Percentiles rank a stretch among this genome's conserved stretches.
Evolutionary conservation across 2,888 invertebrate species (phyloP).

Genomic region (Neoaliturus tenellus): DNA sequence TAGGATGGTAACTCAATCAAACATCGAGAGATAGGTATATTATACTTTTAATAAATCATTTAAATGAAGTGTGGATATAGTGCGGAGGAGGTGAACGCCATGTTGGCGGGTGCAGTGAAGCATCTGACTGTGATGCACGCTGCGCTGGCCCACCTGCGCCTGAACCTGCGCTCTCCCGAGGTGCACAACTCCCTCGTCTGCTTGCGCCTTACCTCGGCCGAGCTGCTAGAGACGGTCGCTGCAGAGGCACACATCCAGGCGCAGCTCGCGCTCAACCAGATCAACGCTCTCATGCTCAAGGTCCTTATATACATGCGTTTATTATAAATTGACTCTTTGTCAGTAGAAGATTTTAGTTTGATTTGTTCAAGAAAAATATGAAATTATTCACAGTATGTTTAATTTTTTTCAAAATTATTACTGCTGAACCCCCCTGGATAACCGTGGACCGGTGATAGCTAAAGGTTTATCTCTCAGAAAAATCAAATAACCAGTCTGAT

Average conservation of each 20-base stretch:
- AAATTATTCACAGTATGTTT: background rate
- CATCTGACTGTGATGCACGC: constrained; percentile 47
- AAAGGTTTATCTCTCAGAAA: too few species aligned
- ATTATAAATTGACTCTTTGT: background rate
- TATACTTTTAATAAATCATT: too few species aligned
- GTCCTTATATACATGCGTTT: too few species aligned
- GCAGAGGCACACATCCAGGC: constrained; percentile 40
- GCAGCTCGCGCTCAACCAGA: constrained; percentile 40
- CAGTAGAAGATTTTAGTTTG: background rate
- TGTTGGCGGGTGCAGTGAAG: constrained; percentile 22
- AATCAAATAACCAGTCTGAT: too few species aligned
- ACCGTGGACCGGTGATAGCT: too few species aligned
- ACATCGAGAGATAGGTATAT: too few species aligned
- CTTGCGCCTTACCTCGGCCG: constrained; percentile 27
- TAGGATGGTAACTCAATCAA: too few species aligned
- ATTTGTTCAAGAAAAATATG: background rate
- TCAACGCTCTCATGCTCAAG: constrained; percentile 38
- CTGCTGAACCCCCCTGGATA: too few species aligned
- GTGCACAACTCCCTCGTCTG: constrained; percentile 43
- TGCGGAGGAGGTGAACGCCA: constrained; percentile 37
- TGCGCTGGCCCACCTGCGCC: constrained; percentile 26
- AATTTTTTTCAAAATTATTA: background rate
- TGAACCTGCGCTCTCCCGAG: background rate
- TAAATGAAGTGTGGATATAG: too few species aligned
- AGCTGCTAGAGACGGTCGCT: constrained; percentile 17